Evolutionary conservation across 2,797 vertebrate species (phyloP).

Genomic region (Moxostoma hubbsi): DNA sequence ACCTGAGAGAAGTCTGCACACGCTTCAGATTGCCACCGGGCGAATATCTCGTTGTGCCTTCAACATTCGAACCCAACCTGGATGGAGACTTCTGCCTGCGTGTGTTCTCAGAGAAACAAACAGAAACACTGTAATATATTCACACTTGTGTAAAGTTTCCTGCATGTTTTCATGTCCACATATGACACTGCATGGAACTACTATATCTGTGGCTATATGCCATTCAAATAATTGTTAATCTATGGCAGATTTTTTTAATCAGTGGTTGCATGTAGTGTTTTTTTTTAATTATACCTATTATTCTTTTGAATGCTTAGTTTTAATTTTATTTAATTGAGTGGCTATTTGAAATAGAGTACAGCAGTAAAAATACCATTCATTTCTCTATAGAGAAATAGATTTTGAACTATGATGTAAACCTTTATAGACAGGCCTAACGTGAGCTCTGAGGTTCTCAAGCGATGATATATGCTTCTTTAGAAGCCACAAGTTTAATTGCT

Average conservation of each 20-base stretch:
- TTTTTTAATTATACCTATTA: neutral
- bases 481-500: too few relatives aligned
- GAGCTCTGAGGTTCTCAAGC: too few relatives aligned
- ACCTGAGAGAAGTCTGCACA: slow-evolving; percentile 83
- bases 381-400: too few relatives aligned
- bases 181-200: too few relatives aligned
- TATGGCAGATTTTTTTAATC: too few relatives aligned
- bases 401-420: too few relatives aligned
- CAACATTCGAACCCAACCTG: slow-evolving; percentile 85
- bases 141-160: neutral
- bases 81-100: slow-evolving; percentile 88
- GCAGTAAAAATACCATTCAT: too few relatives aligned
- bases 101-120: slow-evolving; percentile 87
- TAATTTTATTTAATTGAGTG: neutral
- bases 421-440: too few relatives aligned
- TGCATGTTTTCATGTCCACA: neutral
- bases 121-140: slow-evolving; percentile 73
- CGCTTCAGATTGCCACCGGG: slow-evolving; percentile 81
- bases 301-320: neutral
- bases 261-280: too few relatives aligned
- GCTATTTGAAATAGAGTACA: too few relatives aligned
- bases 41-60: slow-evolving; percentile 86
- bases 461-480: too few relatives aligned
- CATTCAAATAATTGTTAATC: too few relatives aligned
- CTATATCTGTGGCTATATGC: neutral